phyloP scores from a whole-genome alignment of 37 sponge, comb jelly and placozoan genomes.

The Tethya wilhelma region DNA sequence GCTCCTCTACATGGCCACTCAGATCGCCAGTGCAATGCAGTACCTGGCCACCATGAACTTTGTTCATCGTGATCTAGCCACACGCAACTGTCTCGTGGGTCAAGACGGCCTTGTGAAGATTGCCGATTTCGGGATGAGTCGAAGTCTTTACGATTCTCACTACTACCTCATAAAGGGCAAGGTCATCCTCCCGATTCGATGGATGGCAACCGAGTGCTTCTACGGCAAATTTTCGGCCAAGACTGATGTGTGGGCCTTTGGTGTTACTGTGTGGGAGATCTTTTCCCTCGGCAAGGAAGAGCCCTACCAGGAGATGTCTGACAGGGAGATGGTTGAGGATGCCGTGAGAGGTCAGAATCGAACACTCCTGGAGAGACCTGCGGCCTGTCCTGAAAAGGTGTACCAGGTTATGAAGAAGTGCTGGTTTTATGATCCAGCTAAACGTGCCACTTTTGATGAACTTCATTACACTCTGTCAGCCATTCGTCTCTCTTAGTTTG shows the following conservation, averaged over 20 bases:
- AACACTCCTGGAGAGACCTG: constrained; percentile 25
- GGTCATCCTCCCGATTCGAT: constrained; percentile 59
- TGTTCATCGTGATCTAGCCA: constrained; percentile 72
- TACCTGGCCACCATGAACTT: constrained; percentile 71
- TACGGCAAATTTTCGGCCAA: constrained; percentile 76
- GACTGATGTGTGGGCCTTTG: constrained; percentile 80
- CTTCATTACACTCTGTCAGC: neutral
- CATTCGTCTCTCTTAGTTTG: too few relatives aligned
- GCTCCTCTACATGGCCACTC: constrained; percentile 55
- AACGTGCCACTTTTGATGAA: constrained; percentile 53
- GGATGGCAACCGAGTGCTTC: constrained; percentile 86
- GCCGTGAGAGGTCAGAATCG: constrained; percentile 20
- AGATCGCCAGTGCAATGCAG: constrained; percentile 79
- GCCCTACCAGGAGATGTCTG: constrained; percentile 57
- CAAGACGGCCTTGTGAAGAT: constrained; percentile 53
- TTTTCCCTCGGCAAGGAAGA: constrained; percentile 49
- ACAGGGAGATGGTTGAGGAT: constrained; percentile 65
- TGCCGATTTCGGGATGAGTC: constrained; percentile 80
- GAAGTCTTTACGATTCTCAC: constrained; percentile 64
- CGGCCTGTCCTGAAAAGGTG: constrained; percentile 37
- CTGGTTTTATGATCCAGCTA: constrained; percentile 42
- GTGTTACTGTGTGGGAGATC: constrained; percentile 81
- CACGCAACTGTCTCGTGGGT: constrained; percentile 85
- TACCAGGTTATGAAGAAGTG: constrained; percentile 67
- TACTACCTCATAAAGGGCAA: constrained; percentile 61